Base-by-base conservation (phyloP, 2,797 vertebrate genomes). In the Gymnoscopelus microlampas region DNA sequence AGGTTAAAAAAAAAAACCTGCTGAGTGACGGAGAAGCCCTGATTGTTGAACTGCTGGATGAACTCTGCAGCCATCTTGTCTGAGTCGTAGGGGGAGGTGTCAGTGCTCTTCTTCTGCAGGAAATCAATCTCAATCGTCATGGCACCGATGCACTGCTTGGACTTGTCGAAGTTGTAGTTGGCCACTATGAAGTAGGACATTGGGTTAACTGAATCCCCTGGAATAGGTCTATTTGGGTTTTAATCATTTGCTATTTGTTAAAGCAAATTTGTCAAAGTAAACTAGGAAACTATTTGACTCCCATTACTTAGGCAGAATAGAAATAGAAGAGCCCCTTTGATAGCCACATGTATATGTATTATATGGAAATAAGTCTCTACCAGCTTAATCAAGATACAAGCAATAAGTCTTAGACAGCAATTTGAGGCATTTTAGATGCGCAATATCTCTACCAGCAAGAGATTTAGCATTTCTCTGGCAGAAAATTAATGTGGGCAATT, bases 81-180 rank as follows among this genome's bases (percentile, higher is more conserved):
- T 0, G 97, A 97, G 87, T 99, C 98, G 0, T 98, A 99, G 1
- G 97, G 96, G 66, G 96, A 97, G 58, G 96, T 95, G 90, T 99
- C 97, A 0, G 97, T 94, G 70, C 74, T 98, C 91, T 99, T 99
- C 93, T 99, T 99, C 86, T 99, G 97, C 81, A 99, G 92, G 78
- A 99, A 99, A 87, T 99, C 98, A 0, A 99, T 97, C 90, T 99
- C 98, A 4, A 99, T 95, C 13, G 96, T 98, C 95, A 98, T 96
- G 15, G 96, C 94, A 10, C 97, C 97, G 0, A 98, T 95, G 74
- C 97, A 98, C 77, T 99, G 97, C 88, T 93, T 97, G 26, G 95
- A 86, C 90, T 98, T 99, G 94, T 99, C 97, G 0, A 99, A 99
- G 73, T 89, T 95, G 85, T 98, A 99, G 29, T 94, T 86, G 63